Conservation (phyloP, 2,888 invertebrate genomes). For the Halictus quadricinctus region DNA sequence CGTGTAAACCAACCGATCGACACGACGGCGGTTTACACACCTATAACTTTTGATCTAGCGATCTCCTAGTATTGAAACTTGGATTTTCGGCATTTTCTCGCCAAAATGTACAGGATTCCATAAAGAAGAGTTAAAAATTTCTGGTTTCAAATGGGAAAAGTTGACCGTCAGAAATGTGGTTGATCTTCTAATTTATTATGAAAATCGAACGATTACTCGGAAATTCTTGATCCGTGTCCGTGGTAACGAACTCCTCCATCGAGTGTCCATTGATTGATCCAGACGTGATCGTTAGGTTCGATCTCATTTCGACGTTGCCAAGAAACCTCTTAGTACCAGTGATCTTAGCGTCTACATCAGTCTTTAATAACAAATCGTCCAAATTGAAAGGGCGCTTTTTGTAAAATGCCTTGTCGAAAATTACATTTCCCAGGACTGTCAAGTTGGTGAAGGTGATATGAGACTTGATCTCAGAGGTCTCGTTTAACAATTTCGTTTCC, state of each 20-base stretch:
- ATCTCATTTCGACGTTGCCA: constrained; percentile 74
- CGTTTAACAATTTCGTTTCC: constrained; percentile 74
- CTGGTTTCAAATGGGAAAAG: too few relatives aligned
- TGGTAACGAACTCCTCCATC: constrained; percentile 83
- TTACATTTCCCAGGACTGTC: constrained; percentile 83
- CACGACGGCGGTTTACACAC: too few relatives aligned
- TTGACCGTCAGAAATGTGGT: too few relatives aligned
- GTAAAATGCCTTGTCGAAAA: constrained; percentile 82
- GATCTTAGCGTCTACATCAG: constrained; percentile 79
- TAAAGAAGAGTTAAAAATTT: too few relatives aligned
- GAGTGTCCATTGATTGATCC: constrained; percentile 82
- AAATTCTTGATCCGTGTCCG: constrained; percentile 83
- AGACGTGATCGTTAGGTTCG: constrained; percentile 77
- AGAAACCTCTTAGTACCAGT: constrained; percentile 83
- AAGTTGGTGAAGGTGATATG: constrained; percentile 83
- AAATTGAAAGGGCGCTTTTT: constrained; percentile 80
- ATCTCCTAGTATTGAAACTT: too few relatives aligned
- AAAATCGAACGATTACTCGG: constrained; percentile 63
- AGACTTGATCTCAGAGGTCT: constrained; percentile 80
- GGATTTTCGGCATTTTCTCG: too few relatives aligned
- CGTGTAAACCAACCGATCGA: too few relatives aligned
- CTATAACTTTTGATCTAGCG: too few relatives aligned
- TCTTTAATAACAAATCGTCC: constrained; percentile 83
- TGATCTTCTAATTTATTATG: too few relatives aligned
- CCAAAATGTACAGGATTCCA: too few relatives aligned